Percentiles rank a stretch among this genome's conserved stretches.
These are phyloP conservation scores for Conops quadrifasciatus DNA, from an alignment of 2,888 invertebrate species.

Conservation along the genomic window DNA sequence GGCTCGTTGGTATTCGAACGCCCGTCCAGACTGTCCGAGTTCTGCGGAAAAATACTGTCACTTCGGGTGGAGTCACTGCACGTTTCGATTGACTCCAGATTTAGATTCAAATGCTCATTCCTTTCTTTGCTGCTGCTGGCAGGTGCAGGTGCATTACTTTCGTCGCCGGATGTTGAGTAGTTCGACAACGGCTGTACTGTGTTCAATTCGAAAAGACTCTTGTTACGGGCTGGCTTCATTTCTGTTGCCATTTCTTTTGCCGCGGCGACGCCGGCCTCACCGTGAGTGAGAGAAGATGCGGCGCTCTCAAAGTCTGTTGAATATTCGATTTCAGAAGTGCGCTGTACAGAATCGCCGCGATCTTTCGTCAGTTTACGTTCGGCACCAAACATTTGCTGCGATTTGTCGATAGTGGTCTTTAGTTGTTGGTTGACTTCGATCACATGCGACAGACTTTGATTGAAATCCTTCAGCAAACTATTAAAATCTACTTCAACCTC, in stretches of 20 bases:
- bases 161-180: slow-evolving; percentile 30
- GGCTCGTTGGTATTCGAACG: slow-evolving; percentile 40
- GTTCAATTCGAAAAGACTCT: slow-evolving; percentile 38
- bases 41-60: background rate
- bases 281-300: slow-evolving; percentile 18
- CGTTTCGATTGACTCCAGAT: slow-evolving; percentile 37
- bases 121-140: background rate
- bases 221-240: slow-evolving; percentile 33
- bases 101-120: slow-evolving; percentile 30
- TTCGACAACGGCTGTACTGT: slow-evolving; percentile 37
- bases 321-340: slow-evolving; percentile 37
- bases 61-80: slow-evolving; percentile 8
- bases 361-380: slow-evolving; percentile 31
- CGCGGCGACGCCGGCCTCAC: slow-evolving; percentile 21
- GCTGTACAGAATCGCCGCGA: background rate
- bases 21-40: slow-evolving; percentile 29
- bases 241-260: slow-evolving; percentile 30
- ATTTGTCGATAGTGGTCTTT: slow-evolving; percentile 50
- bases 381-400: slow-evolving; percentile 48
- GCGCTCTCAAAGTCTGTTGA: slow-evolving; percentile 46
- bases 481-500: slow-evolving; percentile 45
- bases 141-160: background rate
- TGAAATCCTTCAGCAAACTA: slow-evolving; percentile 55
- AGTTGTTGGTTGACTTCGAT: slow-evolving; percentile 57
- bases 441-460: slow-evolving; percentile 56